Percentiles rank a stretch among this genome's conserved stretches.
These are phyloP conservation scores for Ceyx margarethae DNA, from an alignment of 2,113 vertebrate genomes.

Conservation along the genomic window DNA sequence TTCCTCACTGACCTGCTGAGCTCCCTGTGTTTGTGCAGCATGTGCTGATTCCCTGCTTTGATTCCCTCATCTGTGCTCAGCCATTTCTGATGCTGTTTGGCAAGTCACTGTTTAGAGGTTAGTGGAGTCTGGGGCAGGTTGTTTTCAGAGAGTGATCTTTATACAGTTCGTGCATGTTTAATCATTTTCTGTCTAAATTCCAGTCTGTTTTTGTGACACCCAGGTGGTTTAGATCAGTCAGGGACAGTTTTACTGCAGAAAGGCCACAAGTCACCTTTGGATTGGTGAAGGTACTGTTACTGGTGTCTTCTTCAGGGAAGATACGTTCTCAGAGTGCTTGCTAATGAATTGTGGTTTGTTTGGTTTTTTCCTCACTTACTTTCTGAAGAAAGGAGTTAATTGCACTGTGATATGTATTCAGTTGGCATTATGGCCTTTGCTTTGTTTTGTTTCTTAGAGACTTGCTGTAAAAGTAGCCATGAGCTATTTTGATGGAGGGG, in stretches of 20 bases:
- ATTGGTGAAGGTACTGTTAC: neutral
- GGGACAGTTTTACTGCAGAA: neutral
- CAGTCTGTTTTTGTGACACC: neutral
- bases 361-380: neutral
- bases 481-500: neutral
- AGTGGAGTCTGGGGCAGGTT: neutral
- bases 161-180: neutral
- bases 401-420: neutral
- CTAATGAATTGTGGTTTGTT: neutral
- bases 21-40: neutral
- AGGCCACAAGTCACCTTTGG: neutral
- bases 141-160: neutral
- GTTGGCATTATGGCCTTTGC: neutral
- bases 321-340: neutral
- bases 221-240: neutral
- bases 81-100: neutral
- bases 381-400: neutral
- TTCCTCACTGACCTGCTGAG: neutral
- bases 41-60: neutral
- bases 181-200: neutral
- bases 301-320: neutral
- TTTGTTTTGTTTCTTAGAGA: neutral
- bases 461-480: neutral
- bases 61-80: neutral
- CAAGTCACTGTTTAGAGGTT: neutral